Base-by-base conservation (phyloP, 2,113 vertebrate species). In the Microtus pennsylvanicus region DNA sequence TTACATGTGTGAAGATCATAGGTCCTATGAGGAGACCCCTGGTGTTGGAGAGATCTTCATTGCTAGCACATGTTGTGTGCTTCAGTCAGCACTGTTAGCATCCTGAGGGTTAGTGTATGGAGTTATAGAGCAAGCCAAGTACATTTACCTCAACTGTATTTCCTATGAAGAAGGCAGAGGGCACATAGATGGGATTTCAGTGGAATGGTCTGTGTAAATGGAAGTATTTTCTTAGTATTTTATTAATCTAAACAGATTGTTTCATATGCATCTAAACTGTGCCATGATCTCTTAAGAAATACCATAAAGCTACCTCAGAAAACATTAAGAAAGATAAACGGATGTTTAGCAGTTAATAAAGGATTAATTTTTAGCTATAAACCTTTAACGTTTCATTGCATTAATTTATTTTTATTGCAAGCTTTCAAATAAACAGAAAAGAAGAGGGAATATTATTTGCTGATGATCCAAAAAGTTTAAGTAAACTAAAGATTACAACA, bases 81-180 rank as follows among this genome's bases (percentile, higher is more conserved):
- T 13, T 1, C 17, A 52, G 50, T 45, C 91, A 89, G 81, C 42
- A 72, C 88, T 69, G 45, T 6, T 3, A 24, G 3, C 22, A 16
- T 89, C 89, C 89, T 9, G 65, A 87, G 91, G 91, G 24, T 5
- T 77, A 26, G 3, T 35, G 82, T 94, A 89, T 93, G 96, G 78
- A 69, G 78, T 47, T 82, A 77, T 19, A 91, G 93, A 1, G 17
- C 3, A 33, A 90, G 96, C 94, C 82, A 4, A 69, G 58, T 93
- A 58, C 82, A 97, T 87, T 96, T 97, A 92, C 26, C n/a, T 9
- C 42, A 55, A 52, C 95, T 96, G 86, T 4, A 21, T 47, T n/a
- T 75, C 65, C 95, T 65, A 1, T 65, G 17, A 35, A 92, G 69
- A 95, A 33, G 87, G 50, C 50, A 67, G 85, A 94, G 67, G 52